Conservation (phyloP, 2,888 invertebrate genomes). For the Lampropteryx suffumata region DNA sequence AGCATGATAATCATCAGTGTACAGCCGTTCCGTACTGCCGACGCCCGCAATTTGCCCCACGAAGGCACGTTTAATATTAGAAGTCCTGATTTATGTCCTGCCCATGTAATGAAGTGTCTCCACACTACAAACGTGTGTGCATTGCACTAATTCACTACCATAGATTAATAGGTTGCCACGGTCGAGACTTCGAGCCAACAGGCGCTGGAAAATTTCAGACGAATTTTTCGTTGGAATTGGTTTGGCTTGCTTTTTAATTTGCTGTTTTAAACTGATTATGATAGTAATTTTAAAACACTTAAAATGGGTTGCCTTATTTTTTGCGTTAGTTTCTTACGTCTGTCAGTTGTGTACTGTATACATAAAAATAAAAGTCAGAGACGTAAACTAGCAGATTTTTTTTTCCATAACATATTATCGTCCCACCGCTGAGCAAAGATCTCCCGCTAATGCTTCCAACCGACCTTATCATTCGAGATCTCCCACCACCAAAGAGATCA, state of each 20-base stretch:
- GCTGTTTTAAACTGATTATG: too few relatives aligned
- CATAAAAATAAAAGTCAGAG: too few relatives aligned
- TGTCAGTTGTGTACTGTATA: too few relatives aligned
- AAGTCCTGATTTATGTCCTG: conserved; percentile 81
- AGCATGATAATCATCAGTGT: conserved; percentile 23
- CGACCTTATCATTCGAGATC: too few relatives aligned
- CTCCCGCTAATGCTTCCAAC: too few relatives aligned
- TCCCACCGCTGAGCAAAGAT: too few relatives aligned
- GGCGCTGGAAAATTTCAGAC: conserved; percentile 17
- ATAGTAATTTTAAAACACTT: too few relatives aligned
- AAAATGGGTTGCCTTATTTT: too few relatives aligned
- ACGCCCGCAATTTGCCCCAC: conserved; percentile 73
- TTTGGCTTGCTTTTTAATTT: neutral
- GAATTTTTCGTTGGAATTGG: conserved; percentile 13
- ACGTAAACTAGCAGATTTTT: too few relatives aligned
- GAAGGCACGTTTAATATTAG: conserved; percentile 84
- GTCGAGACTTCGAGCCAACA: conserved; percentile 26
- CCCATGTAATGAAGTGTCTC: conserved; percentile 81
- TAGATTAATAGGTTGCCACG: conserved; percentile 62
- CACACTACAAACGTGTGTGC: conserved; percentile 76
- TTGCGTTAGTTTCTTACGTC: too few relatives aligned
- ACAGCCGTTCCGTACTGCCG: conserved; percentile 19
- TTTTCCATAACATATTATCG: too few relatives aligned
- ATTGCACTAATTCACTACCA: conserved; percentile 76
- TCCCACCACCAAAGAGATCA: too few relatives aligned